These are phyloP conservation scores for Pionites leucogaster DNA, from an alignment of 2,113 vertebrate genomes.

Conservation along the genomic window DNA sequence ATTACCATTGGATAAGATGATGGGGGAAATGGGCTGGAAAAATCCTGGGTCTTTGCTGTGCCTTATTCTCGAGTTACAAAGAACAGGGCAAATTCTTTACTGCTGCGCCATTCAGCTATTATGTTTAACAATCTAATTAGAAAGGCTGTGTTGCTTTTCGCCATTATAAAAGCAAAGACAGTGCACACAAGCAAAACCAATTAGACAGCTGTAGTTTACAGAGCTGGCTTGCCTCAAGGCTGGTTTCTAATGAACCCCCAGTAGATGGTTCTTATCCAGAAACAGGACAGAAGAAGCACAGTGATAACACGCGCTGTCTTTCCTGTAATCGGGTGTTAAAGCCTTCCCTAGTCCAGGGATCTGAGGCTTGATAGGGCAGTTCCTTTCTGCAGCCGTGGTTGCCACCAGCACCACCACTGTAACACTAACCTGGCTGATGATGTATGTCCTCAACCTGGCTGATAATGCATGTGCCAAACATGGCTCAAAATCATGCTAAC, in stretches of 20 bases:
- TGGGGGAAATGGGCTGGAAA: slow-evolving; percentile 78
- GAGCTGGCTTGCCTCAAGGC: slow-evolving; percentile 68
- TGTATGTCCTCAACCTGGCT: not conserved
- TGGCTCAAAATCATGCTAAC: slow-evolving; percentile 45
- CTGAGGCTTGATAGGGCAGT: not conserved
- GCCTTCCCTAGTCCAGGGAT: not conserved
- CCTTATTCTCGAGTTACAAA: slow-evolving; percentile 76
- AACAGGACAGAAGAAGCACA: slow-evolving; percentile 59
- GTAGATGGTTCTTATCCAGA: slow-evolving; percentile 67
- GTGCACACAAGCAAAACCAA: slow-evolving; percentile 78
- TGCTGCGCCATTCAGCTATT: slow-evolving; percentile 76
- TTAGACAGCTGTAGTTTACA: slow-evolving; percentile 83
- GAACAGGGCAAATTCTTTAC: slow-evolving; percentile 78
- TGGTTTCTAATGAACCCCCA: slow-evolving; percentile 77
- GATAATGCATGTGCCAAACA: not conserved
- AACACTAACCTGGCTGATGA: not conserved
- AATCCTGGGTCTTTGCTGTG: slow-evolving; percentile 75
- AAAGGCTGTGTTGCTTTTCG: slow-evolving; percentile 73
- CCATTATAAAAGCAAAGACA: slow-evolving; percentile 79
- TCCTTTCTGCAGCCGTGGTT: not conserved
- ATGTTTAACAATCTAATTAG: slow-evolving; percentile 87
- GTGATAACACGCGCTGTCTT: not conserved
- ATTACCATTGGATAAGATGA: slow-evolving; percentile 77
- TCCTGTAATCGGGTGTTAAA: not conserved
- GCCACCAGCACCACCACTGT: not conserved